Evolutionary conservation across 2,888 invertebrate genomes (phyloP), one percentile per base, ranked within the genome.

Genomic region (Noctua janthe): DNA sequence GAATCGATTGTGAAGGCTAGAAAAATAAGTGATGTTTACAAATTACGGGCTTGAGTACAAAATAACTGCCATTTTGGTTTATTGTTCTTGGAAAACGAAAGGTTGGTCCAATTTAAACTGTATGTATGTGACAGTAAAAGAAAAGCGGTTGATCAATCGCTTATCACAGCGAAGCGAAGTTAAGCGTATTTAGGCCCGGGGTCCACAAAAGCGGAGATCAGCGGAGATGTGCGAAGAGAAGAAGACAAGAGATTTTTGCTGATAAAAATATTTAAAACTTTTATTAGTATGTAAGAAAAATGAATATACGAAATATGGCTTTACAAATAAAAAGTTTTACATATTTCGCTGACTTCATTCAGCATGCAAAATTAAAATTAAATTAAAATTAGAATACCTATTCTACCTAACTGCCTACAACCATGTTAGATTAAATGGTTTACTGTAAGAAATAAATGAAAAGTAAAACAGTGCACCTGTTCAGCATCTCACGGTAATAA

Each of bases 1-100:
- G 6, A 67, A 82, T 74, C 69, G 77, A 74, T 82, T 51, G 73
- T 43, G 54, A 23, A 71, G 15, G 71, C 17, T 74, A 10, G 15
- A 62, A 74, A 75, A 76, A 49, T n/a, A 59, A 47, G 43, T 56
- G 71, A 56, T 64, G 72, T 85, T 73, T 70, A 56, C 49, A 82
- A 81, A 76, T 66, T 39, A 76, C 62, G 1, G 47, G 76, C 5
- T 75, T 51, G 56, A 81, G 56, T 56, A 29, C 64, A 76, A 81
- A 76, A 81, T 81, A 54, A 64, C 49, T 15, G 76, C 1, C 4
- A 35, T 75, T 39, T 39, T 6, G n/a, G 7, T n/a, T 54, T 62
- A 54, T 43, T 49, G 23, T 81, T 71, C 76, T 66, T 4, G n/a
- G 71, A 35, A 81, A 76, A 39, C 2, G 0, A 56, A 80, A 73